phyloP scores from a whole-genome alignment of 2,113 vertebrate genomes.

The Boleophthalmus pectinirostris region DNA sequence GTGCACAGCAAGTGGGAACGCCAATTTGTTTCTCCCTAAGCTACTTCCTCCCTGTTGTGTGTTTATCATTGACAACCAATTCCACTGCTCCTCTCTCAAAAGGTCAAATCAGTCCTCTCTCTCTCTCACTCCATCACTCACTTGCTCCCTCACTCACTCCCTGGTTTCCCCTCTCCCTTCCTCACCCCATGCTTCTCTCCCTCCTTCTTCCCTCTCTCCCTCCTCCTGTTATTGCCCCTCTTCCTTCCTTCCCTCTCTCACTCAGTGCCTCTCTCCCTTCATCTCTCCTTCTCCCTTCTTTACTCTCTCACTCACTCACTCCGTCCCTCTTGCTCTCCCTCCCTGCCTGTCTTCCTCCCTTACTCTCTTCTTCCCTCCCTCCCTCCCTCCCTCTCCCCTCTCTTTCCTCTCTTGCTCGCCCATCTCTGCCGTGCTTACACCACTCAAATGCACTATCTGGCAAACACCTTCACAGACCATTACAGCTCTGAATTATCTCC shows the following conservation, averaged over 20 bases:
- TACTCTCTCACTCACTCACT: neutral
- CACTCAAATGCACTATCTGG: constrained; percentile 12
- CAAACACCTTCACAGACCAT: constrained; percentile 28
- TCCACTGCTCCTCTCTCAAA: constrained; percentile 39
- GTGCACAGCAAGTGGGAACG: constrained; percentile 6
- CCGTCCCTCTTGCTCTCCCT: constrained; percentile 6
- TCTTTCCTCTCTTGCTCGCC: neutral
- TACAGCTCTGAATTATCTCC: constrained; percentile 29
- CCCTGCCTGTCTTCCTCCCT: no score
- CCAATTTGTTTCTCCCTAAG: constrained; percentile 23
- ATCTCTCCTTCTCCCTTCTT: neutral
- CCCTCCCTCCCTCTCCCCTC: no score
- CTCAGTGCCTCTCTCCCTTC: neutral
- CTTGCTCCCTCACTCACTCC: no score
- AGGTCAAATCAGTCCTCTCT: constrained; percentile 51
- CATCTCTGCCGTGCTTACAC: constrained; percentile 9
- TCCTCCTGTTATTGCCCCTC: no score
- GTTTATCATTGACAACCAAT: constrained; percentile 40
- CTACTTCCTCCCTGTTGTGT: constrained; percentile 18
- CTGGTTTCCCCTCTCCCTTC: neutral
- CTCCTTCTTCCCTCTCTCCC: constrained; percentile 10
- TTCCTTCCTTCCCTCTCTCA: constrained; percentile 6
- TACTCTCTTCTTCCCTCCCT: constrained; percentile 25
- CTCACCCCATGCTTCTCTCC: neutral
- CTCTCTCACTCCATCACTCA: constrained; percentile 10